Evolutionary conservation across 2,797 vertebrate species (phyloP).

Genomic region (Hemitrygon akajei): DNA sequence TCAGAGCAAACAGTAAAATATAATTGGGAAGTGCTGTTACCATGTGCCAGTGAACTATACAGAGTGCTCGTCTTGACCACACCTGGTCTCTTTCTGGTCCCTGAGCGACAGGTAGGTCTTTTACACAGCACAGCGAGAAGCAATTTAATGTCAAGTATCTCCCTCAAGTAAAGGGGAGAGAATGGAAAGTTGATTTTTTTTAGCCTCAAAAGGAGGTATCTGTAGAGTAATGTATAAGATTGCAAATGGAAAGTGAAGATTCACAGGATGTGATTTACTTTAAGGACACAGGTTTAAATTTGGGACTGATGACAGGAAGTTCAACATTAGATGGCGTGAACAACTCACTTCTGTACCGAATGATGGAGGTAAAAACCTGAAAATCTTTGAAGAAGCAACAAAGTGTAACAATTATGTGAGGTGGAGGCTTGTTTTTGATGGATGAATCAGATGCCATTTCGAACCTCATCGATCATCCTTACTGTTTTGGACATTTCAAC

Average conservation of each 20-base stretch:
- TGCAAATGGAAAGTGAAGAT: not conserved
- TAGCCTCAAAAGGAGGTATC: not conserved
- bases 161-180: not conserved
- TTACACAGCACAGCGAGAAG: not conserved
- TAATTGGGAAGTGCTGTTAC: not conserved
- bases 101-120: not conserved
- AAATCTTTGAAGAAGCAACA: not conserved
- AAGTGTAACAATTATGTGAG: not conserved
- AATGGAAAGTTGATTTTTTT: not conserved
- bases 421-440: not conserved
- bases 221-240: not conserved
- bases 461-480: not conserved
- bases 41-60: not conserved
- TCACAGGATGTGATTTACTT: not conserved
- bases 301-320: not conserved
- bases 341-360: not conserved
- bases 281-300: not conserved
- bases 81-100: not conserved
- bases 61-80: not conserved
- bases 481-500: not conserved
- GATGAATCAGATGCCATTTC: not conserved
- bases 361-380: not conserved
- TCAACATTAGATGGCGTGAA: not conserved
- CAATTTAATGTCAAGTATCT: not conserved
- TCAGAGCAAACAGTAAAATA: not conserved